Base-by-base conservation (phyloP, 1,140 invertebrate genomes). In the Melanaphis sacchari region DNA sequence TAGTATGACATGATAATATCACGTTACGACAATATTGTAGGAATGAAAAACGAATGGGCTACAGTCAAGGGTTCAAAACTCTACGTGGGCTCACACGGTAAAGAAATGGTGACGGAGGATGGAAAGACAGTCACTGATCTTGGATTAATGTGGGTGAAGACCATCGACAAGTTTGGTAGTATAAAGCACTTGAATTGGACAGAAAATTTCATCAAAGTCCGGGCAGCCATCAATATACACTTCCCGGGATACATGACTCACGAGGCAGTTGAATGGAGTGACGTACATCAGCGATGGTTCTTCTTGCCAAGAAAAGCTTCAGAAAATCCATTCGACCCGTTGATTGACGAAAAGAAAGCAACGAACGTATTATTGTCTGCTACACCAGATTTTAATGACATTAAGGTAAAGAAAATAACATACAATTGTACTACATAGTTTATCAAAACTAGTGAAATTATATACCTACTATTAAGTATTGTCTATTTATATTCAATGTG, bases 1-100 rank as follows among this genome's bases (percentile, higher is more conserved):
- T 31, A 66, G 31, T 66, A 11, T 66, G 21, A 52, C 22, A 52
- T 7, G 1, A 4, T 26, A 26, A 0, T 66, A 15, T 5, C 0
- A n/a, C 3, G 4, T 18, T n/a, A n/a, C n/a, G 4, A 76, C 31
- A n/a, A 6, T 76, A 76, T n/a, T 36, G 15, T 18, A 97, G 97
- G 98, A 43, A 99, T 99, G 95, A 99, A 99, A 95, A 97, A 98
- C 91, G 99, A 99, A 96, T 99, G 99, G 99, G 98, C 98, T 18
- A 97, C 99, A 2, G 97, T 99, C 0, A 99, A 99, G 95, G 97
- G 99, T 95, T 96, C 98, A 93, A 96, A 97, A 31, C 95, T 99
- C 0, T 99, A 98, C 95, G 97, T 99, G 41, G 99, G 99, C 4
- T 99, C 99, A 46, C 97, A 99, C 95, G 99, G 99, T 2, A 99